These are phyloP conservation scores for Eulemur coronatus DNA, from an alignment of 2,797 vertebrate species.

Conservation along the genomic window DNA sequence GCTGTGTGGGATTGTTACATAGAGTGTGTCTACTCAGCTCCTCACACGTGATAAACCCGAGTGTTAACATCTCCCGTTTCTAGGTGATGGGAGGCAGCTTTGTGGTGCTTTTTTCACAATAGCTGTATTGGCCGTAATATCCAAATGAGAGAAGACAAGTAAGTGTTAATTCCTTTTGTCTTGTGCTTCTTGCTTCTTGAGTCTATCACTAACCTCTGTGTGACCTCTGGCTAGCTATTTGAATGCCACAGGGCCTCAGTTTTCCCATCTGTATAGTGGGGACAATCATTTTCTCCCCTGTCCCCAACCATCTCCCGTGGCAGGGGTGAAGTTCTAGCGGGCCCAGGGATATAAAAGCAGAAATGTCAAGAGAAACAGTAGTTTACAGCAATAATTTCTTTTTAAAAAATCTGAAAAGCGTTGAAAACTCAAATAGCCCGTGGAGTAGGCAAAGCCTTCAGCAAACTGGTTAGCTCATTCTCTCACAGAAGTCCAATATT, in stretches of 20 bases:
- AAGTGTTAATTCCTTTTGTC: background rate
- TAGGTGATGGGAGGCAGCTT: background rate
- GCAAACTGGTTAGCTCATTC: background rate
- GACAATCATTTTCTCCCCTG: background rate
- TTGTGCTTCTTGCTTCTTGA: background rate
- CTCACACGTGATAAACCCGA: accelerated
- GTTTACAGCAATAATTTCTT: background rate
- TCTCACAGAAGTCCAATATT: background rate
- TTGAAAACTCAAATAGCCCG: background rate
- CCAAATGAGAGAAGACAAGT: background rate
- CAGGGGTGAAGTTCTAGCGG: background rate
- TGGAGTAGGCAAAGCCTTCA: background rate
- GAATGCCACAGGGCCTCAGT: background rate
- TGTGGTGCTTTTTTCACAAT: background rate
- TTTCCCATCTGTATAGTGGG: background rate
- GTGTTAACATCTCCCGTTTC: too few species aligned
- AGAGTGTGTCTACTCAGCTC: background rate
- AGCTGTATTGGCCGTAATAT: background rate
- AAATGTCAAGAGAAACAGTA: background rate
- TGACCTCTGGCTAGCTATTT: background rate
- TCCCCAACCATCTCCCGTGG: background rate
- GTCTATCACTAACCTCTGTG: background rate
- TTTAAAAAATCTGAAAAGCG: background rate
- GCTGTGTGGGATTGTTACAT: background rate
- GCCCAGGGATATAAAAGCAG: background rate